These are phyloP conservation scores for Ectemnius lituratus DNA, from an alignment of 2,888 invertebrate species.

Conservation along the genomic window DNA sequence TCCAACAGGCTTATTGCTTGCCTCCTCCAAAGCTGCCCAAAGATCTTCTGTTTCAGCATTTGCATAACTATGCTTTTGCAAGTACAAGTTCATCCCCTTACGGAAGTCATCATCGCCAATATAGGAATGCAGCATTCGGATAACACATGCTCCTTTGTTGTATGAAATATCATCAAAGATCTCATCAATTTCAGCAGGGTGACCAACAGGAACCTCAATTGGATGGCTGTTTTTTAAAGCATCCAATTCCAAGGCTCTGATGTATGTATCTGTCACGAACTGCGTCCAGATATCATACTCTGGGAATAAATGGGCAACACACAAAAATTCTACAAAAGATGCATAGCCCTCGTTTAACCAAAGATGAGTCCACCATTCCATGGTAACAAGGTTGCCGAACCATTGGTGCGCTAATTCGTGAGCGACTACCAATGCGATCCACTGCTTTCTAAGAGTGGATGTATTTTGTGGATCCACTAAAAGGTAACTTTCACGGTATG, in stretches of 20 bases:
- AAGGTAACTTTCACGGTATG: conserved; percentile 89
- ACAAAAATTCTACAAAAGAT: conserved; percentile 96
- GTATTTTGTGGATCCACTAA: conserved; percentile 94
- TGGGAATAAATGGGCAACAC: conserved; percentile 94
- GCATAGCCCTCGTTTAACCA: conserved; percentile 99
- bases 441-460: conserved; percentile 89
- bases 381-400: conserved; percentile 98
- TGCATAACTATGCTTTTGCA: conserved; percentile 89
- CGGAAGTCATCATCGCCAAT: conserved; percentile 95
- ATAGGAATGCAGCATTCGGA: conserved; percentile 95
- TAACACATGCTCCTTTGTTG: conserved; percentile 96
- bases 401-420: conserved; percentile 98
- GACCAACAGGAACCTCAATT: conserved; percentile 96
- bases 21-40: conserved; percentile 93
- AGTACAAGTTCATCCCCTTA: conserved; percentile 94
- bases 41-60: conserved; percentile 96
- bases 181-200: conserved; percentile 97
- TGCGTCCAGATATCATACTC: conserved; percentile 98
- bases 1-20: conserved; percentile 93
- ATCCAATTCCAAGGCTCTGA: conserved; percentile 91
- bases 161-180: conserved; percentile 99
- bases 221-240: conserved; percentile 95
- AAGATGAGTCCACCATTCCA: conserved; percentile 99
- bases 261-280: conserved; percentile 93
- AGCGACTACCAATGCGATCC: conserved; percentile 92